These are phyloP conservation scores for Hyla sarda DNA, from an alignment of 2,113 vertebrate genomes.

Conservation along the genomic window DNA sequence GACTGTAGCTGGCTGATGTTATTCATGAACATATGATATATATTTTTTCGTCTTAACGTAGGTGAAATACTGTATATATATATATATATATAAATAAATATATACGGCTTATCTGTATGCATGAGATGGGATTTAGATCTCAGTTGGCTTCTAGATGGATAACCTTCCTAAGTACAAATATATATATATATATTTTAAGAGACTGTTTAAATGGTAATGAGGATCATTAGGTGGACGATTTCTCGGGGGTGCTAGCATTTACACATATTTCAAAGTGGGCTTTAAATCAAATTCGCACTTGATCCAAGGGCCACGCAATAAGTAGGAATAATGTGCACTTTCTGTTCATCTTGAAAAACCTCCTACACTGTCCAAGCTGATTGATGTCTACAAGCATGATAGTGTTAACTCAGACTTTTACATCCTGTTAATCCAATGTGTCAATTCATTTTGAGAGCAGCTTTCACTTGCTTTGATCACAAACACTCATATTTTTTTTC, in stretches of 20 bases:
- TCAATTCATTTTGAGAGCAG: slow-evolving; percentile 36
- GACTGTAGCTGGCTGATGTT: not conserved
- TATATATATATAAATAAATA: too few relatives aligned
- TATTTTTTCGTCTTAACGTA: slow-evolving; percentile 14
- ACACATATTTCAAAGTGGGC: slow-evolving; percentile 33
- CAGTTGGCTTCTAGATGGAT: not conserved
- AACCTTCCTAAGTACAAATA: slow-evolving; percentile 3
- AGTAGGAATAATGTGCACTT: not conserved
- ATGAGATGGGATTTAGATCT: slow-evolving; percentile 33
- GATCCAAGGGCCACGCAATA: not conserved
- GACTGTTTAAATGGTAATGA: slow-evolving; percentile 37
- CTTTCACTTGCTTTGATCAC: slow-evolving; percentile 47
- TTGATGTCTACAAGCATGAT: slow-evolving; percentile 34
- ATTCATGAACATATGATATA: not conserved
- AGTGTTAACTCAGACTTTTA: not conserved
- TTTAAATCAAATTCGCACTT: slow-evolving; percentile 11
- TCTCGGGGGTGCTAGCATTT: slow-evolving; percentile 32
- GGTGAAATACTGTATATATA: not conserved
- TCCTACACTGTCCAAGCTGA: slow-evolving; percentile 13
- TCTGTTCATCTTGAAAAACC: not conserved
- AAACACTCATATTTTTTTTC: slow-evolving; percentile 48
- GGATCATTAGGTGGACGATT: slow-evolving; percentile 30
- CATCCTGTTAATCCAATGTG: slow-evolving; percentile 26
- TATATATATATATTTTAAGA: slow-evolving; percentile 42
- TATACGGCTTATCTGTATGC: slow-evolving; percentile 30